Evolutionary conservation across 2,113 vertebrate genomes (phyloP), one percentile per base, ranked within the genome.

Genomic region (Aleadryas rufinucha): DNA sequence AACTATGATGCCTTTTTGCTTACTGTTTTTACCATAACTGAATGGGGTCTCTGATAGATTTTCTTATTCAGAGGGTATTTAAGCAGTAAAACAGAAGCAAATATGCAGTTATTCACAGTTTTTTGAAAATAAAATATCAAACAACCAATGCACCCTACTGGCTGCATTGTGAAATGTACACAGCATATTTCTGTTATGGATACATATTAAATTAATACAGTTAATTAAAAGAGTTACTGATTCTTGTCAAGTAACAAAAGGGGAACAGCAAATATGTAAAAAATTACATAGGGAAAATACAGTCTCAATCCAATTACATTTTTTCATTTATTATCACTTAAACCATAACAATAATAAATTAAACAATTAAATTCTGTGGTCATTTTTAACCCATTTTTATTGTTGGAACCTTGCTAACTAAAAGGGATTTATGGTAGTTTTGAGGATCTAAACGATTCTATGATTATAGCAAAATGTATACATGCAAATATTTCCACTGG

Each of bases 91-190:
- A 59, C 74, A 94, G 54, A 94, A 94, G 56, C 21, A 42, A 90
- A 54, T 50, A 86, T 3, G 10, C 27, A 53, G 42, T 33, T 68
- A 69, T 84, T 87, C 74, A 70, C 37, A 84, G 47, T 22, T 45
- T 66, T 64, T 54, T 54, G 10, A 90, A 81, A 82, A 91, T 45
- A 66, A 89, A 84, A 72, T 49, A 80, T 37, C 52, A 93, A 71
- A 28, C 52, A 90, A 70, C 10, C 41, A 96, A 91, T 68, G 89
- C 74, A 94, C 90, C 53, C 88, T 96, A 78, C 72, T 95, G 94
- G 79, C 35, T 94, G n/a, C 35, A 9, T 57, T 87, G 47, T 70
- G 68, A 70, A 91, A 93, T 26, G 53, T 12, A 68, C 42, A 78
- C 3, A 64, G 16, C 23, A 45, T 44, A 53, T 53, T 85, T 68